These are phyloP conservation scores for Labia minor DNA, from an alignment of 2,888 invertebrate genomes.

Conservation along the genomic window DNA sequence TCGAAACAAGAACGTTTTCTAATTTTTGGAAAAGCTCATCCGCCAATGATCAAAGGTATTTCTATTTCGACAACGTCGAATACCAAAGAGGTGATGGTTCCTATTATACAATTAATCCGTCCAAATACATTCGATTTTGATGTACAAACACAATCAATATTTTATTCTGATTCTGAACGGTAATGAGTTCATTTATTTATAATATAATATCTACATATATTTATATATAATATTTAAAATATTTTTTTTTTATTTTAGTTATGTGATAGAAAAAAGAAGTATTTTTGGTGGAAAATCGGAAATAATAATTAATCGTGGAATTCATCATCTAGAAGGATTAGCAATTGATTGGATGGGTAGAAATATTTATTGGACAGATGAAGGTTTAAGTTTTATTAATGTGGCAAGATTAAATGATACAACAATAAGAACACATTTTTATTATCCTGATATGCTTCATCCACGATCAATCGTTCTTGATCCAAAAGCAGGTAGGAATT, in stretches of 20 bases:
- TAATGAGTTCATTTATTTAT: constrained; percentile 29
- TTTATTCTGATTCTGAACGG: constrained; percentile 49
- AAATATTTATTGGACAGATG: constrained; percentile 78
- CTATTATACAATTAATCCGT: constrained; percentile 53
- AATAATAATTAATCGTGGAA: constrained; percentile 46
- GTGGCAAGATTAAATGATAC: constrained; percentile 54
- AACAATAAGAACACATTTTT: constrained; percentile 44
- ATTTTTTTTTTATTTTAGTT: constrained; percentile 33
- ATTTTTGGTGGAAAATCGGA: constrained; percentile 48
- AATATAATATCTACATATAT: not conserved
- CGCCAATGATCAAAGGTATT: constrained; percentile 61
- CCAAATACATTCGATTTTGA: constrained; percentile 61
- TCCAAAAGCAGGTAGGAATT: constrained; percentile 52
- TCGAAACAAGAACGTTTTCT: constrained; percentile 52
- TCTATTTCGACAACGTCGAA: constrained; percentile 31
- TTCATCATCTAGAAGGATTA: constrained; percentile 58
- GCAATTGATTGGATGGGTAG: constrained; percentile 75
- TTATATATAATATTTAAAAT: constrained; percentile 19
- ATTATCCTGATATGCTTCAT: constrained; percentile 45
- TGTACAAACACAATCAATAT: constrained; percentile 46
- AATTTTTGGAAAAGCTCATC: constrained; percentile 51
- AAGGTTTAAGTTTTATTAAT: constrained; percentile 53
- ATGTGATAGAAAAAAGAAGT: constrained; percentile 52
- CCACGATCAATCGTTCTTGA: constrained; percentile 58
- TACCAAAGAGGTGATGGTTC: constrained; percentile 48